Percentiles rank a stretch among this genome's conserved stretches.
Evolutionary conservation across 2,888 invertebrate genomes (phyloP).

Genomic region (Acleris laterana): DNA sequence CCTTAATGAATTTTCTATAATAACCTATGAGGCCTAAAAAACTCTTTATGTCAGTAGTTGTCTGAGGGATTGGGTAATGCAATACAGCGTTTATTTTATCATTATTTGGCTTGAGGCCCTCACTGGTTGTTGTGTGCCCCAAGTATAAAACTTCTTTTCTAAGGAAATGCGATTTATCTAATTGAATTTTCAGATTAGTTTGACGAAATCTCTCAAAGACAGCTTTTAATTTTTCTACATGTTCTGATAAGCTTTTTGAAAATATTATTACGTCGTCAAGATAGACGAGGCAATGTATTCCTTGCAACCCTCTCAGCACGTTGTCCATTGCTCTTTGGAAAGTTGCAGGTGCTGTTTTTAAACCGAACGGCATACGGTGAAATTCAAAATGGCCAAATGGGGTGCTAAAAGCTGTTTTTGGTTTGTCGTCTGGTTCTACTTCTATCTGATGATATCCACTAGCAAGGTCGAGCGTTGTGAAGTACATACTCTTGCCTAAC

Average conservation of each 20-base stretch:
- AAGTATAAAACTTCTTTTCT: slow-evolving; percentile 42
- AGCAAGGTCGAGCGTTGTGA: slow-evolving; percentile 45
- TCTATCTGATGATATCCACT: slow-evolving; percentile 48
- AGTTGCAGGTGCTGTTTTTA: slow-evolving; percentile 56
- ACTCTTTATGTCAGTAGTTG: slow-evolving; percentile 44
- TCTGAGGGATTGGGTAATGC: slow-evolving; percentile 45
- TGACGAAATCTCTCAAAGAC: slow-evolving; percentile 43
- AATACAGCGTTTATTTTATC: slow-evolving; percentile 42
- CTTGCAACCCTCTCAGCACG: slow-evolving; percentile 53
- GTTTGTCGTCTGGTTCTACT: slow-evolving; percentile 37
- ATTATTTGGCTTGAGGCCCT: slow-evolving; percentile 32
- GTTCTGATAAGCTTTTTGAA: slow-evolving; percentile 42
- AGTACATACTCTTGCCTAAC: slow-evolving; percentile 5
- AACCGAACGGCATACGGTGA: slow-evolving; percentile 45
- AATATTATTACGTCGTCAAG: slow-evolving; percentile 57
- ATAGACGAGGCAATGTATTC: slow-evolving; percentile 51
- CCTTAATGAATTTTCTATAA: too few relatives aligned
- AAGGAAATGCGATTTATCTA: slow-evolving; percentile 44
- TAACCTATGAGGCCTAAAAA: slow-evolving; percentile 50
- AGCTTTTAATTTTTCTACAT: slow-evolving; percentile 36
- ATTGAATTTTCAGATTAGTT: slow-evolving; percentile 43
- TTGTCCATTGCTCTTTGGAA: slow-evolving; percentile 61
- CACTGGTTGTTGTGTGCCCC: slow-evolving; percentile 40
- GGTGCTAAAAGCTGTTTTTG: slow-evolving; percentile 45
- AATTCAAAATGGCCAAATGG: slow-evolving; percentile 46